phyloP scores from a whole-genome alignment of 2,797 vertebrate genomes.

The Lepus townsendii region DNA sequence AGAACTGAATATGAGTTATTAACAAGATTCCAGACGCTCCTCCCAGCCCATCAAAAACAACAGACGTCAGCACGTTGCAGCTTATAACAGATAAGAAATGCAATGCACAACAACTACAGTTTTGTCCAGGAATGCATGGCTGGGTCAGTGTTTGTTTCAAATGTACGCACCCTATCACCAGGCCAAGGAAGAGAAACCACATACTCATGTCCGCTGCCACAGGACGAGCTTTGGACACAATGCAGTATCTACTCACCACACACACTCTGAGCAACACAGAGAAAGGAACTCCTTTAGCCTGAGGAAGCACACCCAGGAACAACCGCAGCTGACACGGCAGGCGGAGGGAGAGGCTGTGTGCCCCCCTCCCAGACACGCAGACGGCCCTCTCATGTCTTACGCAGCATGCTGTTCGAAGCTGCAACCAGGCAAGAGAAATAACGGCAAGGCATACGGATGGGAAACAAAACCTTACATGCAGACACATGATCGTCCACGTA shows the following conservation, averaged over 20 bases:
- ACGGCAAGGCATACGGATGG: background rate
- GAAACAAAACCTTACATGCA: background rate
- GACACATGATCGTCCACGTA: background rate
- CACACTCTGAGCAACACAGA: background rate
- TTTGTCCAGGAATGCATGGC: background rate
- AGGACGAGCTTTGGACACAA: background rate
- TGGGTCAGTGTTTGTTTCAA: constrained; percentile 2
- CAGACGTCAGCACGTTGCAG: too few species aligned
- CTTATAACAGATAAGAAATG: background rate
- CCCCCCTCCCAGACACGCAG: background rate
- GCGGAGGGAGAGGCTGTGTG: background rate
- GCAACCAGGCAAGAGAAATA: constrained; percentile 9
- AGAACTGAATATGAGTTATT: background rate
- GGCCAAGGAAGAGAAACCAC: background rate
- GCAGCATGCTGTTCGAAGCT: background rate
- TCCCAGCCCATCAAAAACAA: background rate
- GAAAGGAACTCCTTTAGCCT: background rate
- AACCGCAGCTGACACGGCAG: background rate
- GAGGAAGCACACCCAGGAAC: too few species aligned
- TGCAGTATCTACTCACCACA: background rate
- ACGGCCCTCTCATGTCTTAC: background rate
- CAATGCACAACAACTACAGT: background rate
- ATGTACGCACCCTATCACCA: background rate
- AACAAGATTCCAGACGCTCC: background rate
- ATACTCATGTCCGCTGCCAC: rapidly evolving